Evolutionary conservation across 2,113 vertebrate species (phyloP).

Genomic region (Mohoua ochrocephala): DNA sequence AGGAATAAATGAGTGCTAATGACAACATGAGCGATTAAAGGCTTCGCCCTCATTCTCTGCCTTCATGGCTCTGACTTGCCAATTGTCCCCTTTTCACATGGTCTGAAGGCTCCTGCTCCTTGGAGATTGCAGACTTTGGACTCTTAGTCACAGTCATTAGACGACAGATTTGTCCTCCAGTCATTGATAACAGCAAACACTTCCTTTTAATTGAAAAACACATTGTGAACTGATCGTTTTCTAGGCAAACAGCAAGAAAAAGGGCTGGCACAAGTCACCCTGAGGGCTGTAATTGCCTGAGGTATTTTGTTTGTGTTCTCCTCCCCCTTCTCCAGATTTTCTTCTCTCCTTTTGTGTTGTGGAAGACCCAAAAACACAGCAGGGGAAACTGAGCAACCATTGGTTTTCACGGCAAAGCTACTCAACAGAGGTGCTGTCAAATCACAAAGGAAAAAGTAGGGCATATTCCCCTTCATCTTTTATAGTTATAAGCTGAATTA

Average conservation of each 20-base stretch:
- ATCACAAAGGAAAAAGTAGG: neutral
- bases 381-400: neutral
- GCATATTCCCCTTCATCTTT: neutral
- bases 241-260: neutral
- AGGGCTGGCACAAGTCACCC: neutral
- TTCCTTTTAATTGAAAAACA: neutral
- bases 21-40: fast-evolving
- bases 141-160: neutral
- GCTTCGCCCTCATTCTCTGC: neutral
- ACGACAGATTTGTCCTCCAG: neutral
- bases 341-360: neutral
- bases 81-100: neutral
- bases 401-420: neutral
- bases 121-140: neutral
- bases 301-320: neutral
- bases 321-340: neutral
- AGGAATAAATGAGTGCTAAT: neutral
- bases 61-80: neutral
- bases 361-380: neutral
- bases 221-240: neutral
- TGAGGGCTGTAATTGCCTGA: neutral
- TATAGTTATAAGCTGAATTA: neutral
- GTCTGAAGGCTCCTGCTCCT: neutral
- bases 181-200: neutral
- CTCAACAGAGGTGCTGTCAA: neutral